Evolutionary conservation across 2,113 vertebrate species (phyloP), one percentile per base, ranked within the genome.

Genomic region (Microcebus murinus): DNA sequence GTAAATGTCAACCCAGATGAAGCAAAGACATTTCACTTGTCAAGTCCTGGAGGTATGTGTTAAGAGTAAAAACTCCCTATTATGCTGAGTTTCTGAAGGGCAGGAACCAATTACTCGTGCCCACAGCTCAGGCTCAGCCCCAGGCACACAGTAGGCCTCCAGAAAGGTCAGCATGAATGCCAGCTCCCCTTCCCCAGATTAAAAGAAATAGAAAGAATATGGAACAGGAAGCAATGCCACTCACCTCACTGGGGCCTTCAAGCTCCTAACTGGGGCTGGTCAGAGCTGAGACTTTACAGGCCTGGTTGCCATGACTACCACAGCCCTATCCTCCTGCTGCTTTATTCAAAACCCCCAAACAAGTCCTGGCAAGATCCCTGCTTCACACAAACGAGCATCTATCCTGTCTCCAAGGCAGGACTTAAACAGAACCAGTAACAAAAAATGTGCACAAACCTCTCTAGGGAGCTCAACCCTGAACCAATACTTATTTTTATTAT

Each of bases 351-450:
- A 95, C 23, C 74, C 83, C 70, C 23, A 84, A 97, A 96, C 94
- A 97, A 97, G 96, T 89, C 74, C 95, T 98, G 96, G 96, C 97
- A 97, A 97, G 94, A 96, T 92, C 95, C 70, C 84, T 93, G 94
- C 80, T 50, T 95, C 93, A 97, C 95, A 97, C 97, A 97, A 96
- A 97, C 94, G 92, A 97, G 90, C 96, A 97, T 96, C 96, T 95
- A 97, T 96, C 73, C 94, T 91, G 79, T 94, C 68, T 97, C 79
- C 48, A 86, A 97, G 89, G 91, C 88, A 95, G 74, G 85, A 90
- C 79, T 88, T 95, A 57, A 97, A 96, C 80, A 76, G 80, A 97
- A 90, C 74, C 18, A 96, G 87, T 81, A 91, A 90, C 31, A 80
- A 94, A 92, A 96, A 97, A 88, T 90, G 73, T 93, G 80, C 79